phyloP scores from a whole-genome alignment of 2,797 vertebrate species.

The Pantherophis vulpinus region DNA sequence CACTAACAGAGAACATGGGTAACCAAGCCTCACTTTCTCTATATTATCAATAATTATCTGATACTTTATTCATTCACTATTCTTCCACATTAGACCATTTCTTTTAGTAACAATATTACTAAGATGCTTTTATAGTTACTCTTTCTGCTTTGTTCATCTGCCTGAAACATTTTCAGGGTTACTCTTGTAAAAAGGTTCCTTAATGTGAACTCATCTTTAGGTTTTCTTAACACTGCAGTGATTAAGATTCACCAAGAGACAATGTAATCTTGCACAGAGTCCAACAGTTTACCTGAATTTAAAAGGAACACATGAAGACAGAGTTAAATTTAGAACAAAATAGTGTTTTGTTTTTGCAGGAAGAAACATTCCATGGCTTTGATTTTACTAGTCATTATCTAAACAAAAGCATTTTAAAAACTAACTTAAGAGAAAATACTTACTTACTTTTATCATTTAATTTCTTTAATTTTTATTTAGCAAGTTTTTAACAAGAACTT shows the following conservation, averaged over 20 bases:
- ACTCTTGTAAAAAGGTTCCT: neutral
- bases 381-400: constrained; percentile 2
- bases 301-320: neutral
- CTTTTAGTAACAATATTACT: neutral
- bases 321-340: constrained; percentile 13
- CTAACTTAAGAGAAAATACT: neutral
- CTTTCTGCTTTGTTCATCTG: neutral
- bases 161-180: neutral
- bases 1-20: neutral
- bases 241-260: neutral
- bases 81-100: neutral
- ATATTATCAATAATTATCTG: neutral
- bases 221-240: neutral
- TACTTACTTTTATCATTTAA: neutral
- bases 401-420: constrained; percentile 9
- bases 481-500: neutral
- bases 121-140: neutral
- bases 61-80: neutral
- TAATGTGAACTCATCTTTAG: neutral
- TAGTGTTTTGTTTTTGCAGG: neutral
- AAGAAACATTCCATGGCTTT: neutral
- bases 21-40: neutral
- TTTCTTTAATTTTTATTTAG: neutral
- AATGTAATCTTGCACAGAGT: constrained; percentile 6
- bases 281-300: constrained; percentile 15